Evolutionary conservation across 2,888 invertebrate species (phyloP).

Genomic region (Polymixis lichenea): DNA sequence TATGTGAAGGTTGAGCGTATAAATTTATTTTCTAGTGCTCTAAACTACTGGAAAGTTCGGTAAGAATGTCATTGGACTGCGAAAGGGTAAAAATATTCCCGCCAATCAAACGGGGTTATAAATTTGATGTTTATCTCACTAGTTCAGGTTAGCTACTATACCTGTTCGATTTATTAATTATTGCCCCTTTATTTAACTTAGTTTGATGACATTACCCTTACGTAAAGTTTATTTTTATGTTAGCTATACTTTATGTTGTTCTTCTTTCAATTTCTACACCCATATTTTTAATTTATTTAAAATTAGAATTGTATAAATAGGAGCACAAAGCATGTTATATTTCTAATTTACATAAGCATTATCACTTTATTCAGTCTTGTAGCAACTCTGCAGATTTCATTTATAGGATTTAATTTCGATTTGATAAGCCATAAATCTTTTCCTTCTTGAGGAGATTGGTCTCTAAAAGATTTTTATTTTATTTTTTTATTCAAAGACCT

Average conservation of each 20-base stretch:
- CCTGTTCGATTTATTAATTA: slow-evolving; percentile 49
- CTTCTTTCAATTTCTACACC: slow-evolving; percentile 18
- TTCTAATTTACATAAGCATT: neutral
- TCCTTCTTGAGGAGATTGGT: neutral
- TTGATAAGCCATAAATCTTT: neutral
- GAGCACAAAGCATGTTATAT: slow-evolving; percentile 31
- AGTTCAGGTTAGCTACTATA: slow-evolving; percentile 94
- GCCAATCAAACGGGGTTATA: slow-evolving; percentile 95
- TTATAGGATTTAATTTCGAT: neutral
- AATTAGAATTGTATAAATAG: slow-evolving; percentile 7
- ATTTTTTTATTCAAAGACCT: neutral
- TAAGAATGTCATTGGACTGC: slow-evolving; percentile 93
- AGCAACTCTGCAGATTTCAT: neutral
- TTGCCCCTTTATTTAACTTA: slow-evolving; percentile 56
- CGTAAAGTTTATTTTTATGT: slow-evolving; percentile 45
- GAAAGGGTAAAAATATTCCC: slow-evolving; percentile 95
- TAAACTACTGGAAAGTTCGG: slow-evolving; percentile 94
- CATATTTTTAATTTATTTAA: slow-evolving; percentile 19
- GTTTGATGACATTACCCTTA: slow-evolving; percentile 61
- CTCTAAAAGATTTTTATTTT: neutral
- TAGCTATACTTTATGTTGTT: slow-evolving; percentile 38
- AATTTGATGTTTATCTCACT: slow-evolving; percentile 96
- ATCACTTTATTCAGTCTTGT: slow-evolving; percentile 1
- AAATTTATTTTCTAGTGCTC: slow-evolving; percentile 91
- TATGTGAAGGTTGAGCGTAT: slow-evolving; percentile 80